A percentile compares a stretch with the other conserved stretches of the same genome.
Evolutionary conservation across 2,888 invertebrate genomes (phyloP).

Genomic region (Rhabditoides inermis): DNA sequence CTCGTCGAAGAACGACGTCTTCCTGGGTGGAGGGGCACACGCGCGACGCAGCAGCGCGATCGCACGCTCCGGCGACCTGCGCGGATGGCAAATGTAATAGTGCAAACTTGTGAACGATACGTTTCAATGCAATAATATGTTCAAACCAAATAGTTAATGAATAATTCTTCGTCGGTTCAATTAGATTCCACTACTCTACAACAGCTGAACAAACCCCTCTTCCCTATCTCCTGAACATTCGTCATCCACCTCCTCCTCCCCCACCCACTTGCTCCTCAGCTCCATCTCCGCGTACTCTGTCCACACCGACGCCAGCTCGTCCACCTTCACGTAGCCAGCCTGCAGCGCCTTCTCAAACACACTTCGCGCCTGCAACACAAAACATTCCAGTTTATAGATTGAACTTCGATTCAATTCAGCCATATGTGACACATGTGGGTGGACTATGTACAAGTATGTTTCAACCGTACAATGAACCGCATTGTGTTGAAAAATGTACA

Average conservation of each 20-base stretch:
- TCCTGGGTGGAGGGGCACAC: slow-evolving; percentile 78
- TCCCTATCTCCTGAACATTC: no score
- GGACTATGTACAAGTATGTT: no score
- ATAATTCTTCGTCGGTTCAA: not conserved
- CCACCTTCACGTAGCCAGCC: slow-evolving; percentile 84
- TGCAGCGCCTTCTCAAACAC: slow-evolving; percentile 80
- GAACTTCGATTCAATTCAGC: no score
- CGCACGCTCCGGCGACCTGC: slow-evolving; percentile 74
- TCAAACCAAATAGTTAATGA: not conserved
- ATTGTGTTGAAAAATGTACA: no score
- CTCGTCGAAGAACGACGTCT: slow-evolving; percentile 60
- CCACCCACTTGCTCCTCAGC: slow-evolving; percentile 81
- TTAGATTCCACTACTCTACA: no score
- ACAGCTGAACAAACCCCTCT: no score
- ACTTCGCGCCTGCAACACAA: slow-evolving; percentile 64
- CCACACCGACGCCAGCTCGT: slow-evolving; percentile 93
- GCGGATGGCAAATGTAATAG: no score
- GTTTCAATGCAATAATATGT: not conserved
- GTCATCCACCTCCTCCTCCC: no score
- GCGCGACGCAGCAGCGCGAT: slow-evolving; percentile 85
- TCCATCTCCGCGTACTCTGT: slow-evolving; percentile 99
- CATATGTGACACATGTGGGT: no score
- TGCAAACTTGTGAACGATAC: no score
- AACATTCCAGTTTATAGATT: no score
- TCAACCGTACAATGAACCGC: no score